Evolutionary conservation across 2,888 invertebrate genomes (phyloP), one percentile per base, ranked within the genome.

Genomic region (Ecliptopera silaceata): DNA sequence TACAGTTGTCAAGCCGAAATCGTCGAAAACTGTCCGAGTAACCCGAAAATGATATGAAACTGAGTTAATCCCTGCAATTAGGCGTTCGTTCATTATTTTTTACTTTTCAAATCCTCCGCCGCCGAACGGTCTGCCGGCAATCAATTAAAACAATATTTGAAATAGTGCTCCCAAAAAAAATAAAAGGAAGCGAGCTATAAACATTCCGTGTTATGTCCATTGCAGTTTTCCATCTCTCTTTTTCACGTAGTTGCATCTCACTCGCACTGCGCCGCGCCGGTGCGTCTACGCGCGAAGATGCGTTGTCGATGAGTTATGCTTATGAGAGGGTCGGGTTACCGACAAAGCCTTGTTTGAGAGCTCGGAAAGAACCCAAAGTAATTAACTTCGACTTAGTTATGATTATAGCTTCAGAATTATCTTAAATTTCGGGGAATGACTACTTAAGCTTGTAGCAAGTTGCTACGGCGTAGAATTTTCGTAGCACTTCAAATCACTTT

Each of bases 91-190:
- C 71, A 71, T 56, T 57, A 38, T 53, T 34, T 54, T 57, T 57
- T 52, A 56, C 56, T 50, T 51, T 44, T 49, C 43, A 38, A 57
- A 47, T 71, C 66, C 59, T 71, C 71, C 77, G 82, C 86, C 86
- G 86, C 86, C 89, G 80, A 83, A 84, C 83, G 84, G 85, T 88
- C 88, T 88, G 82, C 81, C 78, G 77, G 87, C 88, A 86, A 88
- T 88, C 88, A 87, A 89, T 89, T 89, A 88, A 88, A 88, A 88
- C 89, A 89, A 90, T 90, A 90, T 90, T 90, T 89, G 87, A 87
- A 88, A 89, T 88, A 84, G 84, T 86, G 84, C 78, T 77, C 72
- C 78, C 73, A 85, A 88, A 89, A 88, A 88, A 86, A 75, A 76
- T 77, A 82, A 88, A 87, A 83, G 84, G 85, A 80, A 84, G 81